Conservation (phyloP, 2,113 vertebrate species). For the Apteryx mantelli region DNA sequence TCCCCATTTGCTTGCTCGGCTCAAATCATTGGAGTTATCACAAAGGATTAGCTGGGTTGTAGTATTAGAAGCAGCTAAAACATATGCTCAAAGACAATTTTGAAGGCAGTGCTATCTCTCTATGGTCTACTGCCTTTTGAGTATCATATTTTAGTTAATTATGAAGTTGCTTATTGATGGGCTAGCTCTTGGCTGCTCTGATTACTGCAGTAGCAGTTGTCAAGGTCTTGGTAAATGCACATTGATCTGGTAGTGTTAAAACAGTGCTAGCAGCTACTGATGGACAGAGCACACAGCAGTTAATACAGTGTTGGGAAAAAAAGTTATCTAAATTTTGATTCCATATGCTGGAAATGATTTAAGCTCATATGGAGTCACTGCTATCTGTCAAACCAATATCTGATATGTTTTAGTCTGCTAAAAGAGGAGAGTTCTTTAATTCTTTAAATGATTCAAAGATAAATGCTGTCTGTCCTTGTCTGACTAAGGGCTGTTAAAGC, state of each 20-base stretch:
- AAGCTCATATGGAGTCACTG: accelerated
- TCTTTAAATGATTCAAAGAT: not conserved
- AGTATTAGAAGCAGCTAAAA: not conserved
- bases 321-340: not conserved
- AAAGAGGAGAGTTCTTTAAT: not conserved
- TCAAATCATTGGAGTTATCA: not conserved
- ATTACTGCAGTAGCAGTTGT: accelerated
- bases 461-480: not conserved
- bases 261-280: not conserved
- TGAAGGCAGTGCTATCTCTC: not conserved
- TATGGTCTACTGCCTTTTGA: not conserved
- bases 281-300: not conserved
- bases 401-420: not conserved
- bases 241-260: not conserved
- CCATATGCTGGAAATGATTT: not conserved
- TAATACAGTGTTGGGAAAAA: not conserved
- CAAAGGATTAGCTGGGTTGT: not conserved
- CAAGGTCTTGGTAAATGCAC: not conserved
- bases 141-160: not conserved
- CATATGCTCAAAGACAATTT: not conserved
- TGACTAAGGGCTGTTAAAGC: not conserved
- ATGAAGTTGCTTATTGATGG: not conserved
- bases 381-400: not conserved
- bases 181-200: not conserved
- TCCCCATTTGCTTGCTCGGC: not conserved